phyloP scores from a whole-genome alignment of 2,888 invertebrate genomes.

The Volucella inanis region DNA sequence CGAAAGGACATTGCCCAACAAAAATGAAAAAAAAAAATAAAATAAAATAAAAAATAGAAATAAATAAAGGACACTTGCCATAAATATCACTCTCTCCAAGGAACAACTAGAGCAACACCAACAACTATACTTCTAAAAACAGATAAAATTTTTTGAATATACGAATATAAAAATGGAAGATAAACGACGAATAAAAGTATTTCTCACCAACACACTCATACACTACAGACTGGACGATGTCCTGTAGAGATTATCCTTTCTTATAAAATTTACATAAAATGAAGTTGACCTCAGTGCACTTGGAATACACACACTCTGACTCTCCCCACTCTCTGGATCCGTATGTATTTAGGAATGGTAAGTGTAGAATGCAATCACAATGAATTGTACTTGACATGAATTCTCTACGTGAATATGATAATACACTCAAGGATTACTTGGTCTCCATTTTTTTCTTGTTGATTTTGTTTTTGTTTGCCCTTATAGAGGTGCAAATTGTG shows the following conservation, averaged over 20 bases:
- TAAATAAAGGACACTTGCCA: conserved; percentile 43
- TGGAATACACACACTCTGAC: too few species aligned
- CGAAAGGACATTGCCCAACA: conserved; percentile 58
- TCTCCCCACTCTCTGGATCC: too few species aligned
- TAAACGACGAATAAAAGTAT: neutral
- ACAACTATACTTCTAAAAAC: conserved; percentile 22
- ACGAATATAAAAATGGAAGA: neutral
- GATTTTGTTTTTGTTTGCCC: neutral
- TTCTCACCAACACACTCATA: conserved; percentile 4
- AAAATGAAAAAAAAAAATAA: neutral
- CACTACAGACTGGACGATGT: conserved; percentile 42
- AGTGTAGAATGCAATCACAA: conserved; percentile 46
- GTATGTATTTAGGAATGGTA: neutral
- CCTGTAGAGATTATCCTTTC: conserved; percentile 63
- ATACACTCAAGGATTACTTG: conserved; percentile 28
- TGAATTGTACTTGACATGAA: conserved; percentile 68
- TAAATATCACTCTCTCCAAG: conserved; percentile 30
- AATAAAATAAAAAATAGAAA: conserved; percentile 18
- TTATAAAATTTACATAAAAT: conserved; percentile 54
- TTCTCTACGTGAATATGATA: conserved; percentile 43
- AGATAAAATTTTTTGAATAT: conserved; percentile 32
- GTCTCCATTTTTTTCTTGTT: conserved; percentile 12
- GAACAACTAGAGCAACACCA: neutral
- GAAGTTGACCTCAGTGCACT: conserved; percentile 28
- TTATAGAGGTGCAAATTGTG: conserved; percentile 59